These are phyloP conservation scores for Margaritifera margaritifera DNA, from an alignment of 2,888 invertebrate genomes.

Conservation along the genomic window DNA sequence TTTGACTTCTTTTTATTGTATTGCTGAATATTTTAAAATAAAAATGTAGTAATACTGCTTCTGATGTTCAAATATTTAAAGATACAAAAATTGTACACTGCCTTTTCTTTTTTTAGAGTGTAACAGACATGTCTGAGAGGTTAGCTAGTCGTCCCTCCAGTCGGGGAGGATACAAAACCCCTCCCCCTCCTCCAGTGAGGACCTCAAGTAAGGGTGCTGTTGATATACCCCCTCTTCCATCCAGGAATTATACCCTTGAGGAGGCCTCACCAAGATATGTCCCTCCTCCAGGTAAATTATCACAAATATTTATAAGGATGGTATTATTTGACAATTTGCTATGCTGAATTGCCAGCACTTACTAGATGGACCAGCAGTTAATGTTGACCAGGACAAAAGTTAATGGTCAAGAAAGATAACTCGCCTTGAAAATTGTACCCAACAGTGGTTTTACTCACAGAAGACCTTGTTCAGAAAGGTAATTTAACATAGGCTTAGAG, in stretches of 20 bases:
- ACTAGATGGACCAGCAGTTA: too few relatives aligned
- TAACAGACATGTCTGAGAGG: slow-evolving; percentile 57
- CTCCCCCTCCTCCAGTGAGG: slow-evolving; percentile 63
- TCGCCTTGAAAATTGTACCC: too few relatives aligned
- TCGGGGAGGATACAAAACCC: slow-evolving; percentile 52
- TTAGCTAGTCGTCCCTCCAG: slow-evolving; percentile 58
- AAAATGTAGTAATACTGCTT: too few relatives aligned
- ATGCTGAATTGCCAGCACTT: too few relatives aligned
- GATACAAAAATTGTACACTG: not conserved
- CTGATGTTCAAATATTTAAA: not conserved
- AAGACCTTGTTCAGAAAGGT: too few relatives aligned
- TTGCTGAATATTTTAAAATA: too few relatives aligned
- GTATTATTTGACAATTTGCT: not conserved
- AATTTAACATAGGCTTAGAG: too few relatives aligned
- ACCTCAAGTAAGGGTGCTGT: slow-evolving; percentile 57
- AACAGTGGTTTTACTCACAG: too few relatives aligned
- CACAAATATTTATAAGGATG: slow-evolving; percentile 15
- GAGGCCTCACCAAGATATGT: slow-evolving; percentile 52
- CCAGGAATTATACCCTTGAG: slow-evolving; percentile 61
- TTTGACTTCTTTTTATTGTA: too few relatives aligned
- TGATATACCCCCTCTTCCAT: slow-evolving; percentile 60
- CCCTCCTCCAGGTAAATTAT: slow-evolving; percentile 49
- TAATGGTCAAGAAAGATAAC: too few relatives aligned
- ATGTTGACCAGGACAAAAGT: not conserved
- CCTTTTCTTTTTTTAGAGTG: slow-evolving; percentile 45